Base-by-base conservation (phyloP, 2,797 vertebrate species). In the Lateolabrax maculatus region DNA sequence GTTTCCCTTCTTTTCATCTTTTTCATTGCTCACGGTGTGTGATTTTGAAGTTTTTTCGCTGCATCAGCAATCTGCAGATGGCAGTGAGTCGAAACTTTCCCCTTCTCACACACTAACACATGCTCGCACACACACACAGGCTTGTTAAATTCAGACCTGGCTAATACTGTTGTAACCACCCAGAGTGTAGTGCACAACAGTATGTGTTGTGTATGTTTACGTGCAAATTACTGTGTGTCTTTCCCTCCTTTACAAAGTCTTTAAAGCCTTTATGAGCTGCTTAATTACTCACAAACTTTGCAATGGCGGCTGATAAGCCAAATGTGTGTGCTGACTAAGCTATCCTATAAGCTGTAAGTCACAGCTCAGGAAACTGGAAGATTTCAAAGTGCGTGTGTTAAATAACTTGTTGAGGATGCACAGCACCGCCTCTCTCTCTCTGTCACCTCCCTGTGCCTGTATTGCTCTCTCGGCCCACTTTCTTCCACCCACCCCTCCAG, bases 1-100 rank as follows among this genome's bases (percentile, higher is more conserved):
- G 67, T 75, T 87, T 84, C 83, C 84, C 62, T 48, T 52, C 77
- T 83, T 84, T 84, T 88, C 62, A 86, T 90, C 71, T 83, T 80
- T 77, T 77, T 75, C 3, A 21, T 75, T 75, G 52, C 83, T 85
- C 21, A 55, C 9, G 1, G 57, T 72, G 56, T 53, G 66, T 5
- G 43, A 67, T 71, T 81, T 66, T 15, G 15, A 67, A 29, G 11
- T 66, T 68, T n/a, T 66, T 79, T n/a, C n/a, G 85, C 89, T 70
- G 69, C 52, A 66, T 90, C 87, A 88, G 86, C 90, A 46, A 27
- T 70, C 31, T 70, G 16, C 43, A 72, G 49, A 70, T 23, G 75
- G 76, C 77, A 60, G 57, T 0, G 9, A 69, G 46, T n/a, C 9
- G 3, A 58, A 80, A 78, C 72, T 36, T 85, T 80, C 29, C 77